Percentiles rank a stretch among this genome's conserved stretches.
phyloP scores from a whole-genome alignment of 2,888 invertebrate species.

The Chironomus tentans region DNA sequence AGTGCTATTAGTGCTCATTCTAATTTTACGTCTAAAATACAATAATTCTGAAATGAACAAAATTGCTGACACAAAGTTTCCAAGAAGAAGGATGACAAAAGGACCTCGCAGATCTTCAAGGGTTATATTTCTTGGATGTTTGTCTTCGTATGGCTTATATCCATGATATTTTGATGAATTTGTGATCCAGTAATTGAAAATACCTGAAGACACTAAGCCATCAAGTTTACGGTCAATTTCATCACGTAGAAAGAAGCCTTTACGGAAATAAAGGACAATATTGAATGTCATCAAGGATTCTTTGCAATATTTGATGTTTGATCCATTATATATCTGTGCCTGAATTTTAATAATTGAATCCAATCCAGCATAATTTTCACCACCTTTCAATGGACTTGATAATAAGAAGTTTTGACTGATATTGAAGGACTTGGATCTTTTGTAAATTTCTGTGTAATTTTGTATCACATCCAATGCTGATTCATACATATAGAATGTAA shows the following conservation, averaged over 20 bases:
- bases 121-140: background rate
- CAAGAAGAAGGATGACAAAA: background rate
- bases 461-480: background rate
- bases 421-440: background rate
- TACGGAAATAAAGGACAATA: background rate
- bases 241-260: background rate
- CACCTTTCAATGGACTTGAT: background rate
- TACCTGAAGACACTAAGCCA: background rate
- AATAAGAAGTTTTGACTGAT: background rate
- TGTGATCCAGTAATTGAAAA: background rate
- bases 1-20: too few relatives aligned
- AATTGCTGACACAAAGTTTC: too few relatives aligned
- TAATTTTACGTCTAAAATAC: too few relatives aligned
- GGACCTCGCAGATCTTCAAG: background rate
- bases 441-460: background rate
- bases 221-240: background rate
- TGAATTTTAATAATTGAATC: background rate
- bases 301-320: background rate
- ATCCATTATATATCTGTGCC: background rate
- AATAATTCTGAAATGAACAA: too few relatives aligned
- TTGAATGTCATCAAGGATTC: background rate
- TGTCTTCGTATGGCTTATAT: background rate
- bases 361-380: background rate
- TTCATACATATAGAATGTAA: background rate
- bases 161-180: background rate